These are phyloP conservation scores for Poeciliopsis gracilis DNA, from an alignment of 2,797 vertebrate species.

Conservation along the genomic window DNA sequence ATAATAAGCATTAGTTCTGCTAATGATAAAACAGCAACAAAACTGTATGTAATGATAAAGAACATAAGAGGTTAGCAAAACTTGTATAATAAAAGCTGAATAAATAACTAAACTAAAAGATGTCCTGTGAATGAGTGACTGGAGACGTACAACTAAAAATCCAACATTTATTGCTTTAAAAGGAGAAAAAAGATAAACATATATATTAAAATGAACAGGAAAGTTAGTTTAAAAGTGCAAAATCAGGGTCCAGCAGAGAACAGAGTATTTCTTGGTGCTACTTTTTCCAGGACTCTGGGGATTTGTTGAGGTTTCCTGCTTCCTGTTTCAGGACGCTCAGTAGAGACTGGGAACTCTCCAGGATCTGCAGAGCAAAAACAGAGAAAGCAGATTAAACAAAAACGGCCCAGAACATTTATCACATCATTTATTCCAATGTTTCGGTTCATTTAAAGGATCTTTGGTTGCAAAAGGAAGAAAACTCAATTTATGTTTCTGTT, in stretches of 20 bases:
- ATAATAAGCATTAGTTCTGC: too few species aligned
- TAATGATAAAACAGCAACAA: too few species aligned
- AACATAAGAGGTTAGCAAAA: slow-evolving; percentile 17
- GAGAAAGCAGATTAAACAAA: background rate
- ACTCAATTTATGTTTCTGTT: background rate
- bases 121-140: slow-evolving; percentile 2
- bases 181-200: slow-evolving; percentile 26
- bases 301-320: slow-evolving; percentile 84
- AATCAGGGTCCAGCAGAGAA: slow-evolving; percentile 11
- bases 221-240: slow-evolving; percentile 21
- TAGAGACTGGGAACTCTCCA: slow-evolving; percentile 93
- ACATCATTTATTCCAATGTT: background rate
- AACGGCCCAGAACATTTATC: background rate
- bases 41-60: too few species aligned
- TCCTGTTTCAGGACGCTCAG: slow-evolving; percentile 90
- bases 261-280: slow-evolving; percentile 16
- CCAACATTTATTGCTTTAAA: slow-evolving; percentile 71
- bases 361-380: slow-evolving; percentile 77
- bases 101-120: slow-evolving; percentile 77
- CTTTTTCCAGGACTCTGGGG: slow-evolving; percentile 72
- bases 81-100: slow-evolving; percentile 79
- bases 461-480: background rate
- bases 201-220: slow-evolving; percentile 20
- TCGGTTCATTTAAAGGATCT: background rate
- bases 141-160: background rate